phyloP scores from a whole-genome alignment of 2,888 invertebrate genomes.

The Eupelmus urozonus region DNA sequence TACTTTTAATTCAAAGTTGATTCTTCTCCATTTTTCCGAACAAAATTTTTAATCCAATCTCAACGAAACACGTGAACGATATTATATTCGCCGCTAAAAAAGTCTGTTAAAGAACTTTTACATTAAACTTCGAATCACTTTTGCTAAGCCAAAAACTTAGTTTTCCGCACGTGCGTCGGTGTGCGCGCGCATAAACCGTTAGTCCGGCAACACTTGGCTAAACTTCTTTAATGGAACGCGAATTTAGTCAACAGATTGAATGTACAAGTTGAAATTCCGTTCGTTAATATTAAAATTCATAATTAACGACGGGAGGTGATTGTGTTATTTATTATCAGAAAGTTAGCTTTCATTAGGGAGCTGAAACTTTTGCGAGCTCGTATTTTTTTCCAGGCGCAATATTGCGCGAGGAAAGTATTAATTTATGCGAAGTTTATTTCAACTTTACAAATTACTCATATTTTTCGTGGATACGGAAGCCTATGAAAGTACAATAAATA shows the following conservation, averaged over 20 bases:
- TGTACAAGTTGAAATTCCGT: conserved; percentile 13
- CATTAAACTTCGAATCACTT: conserved; percentile 23
- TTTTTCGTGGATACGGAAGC: too few species aligned
- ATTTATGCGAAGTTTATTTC: too few species aligned
- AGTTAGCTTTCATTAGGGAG: not conserved
- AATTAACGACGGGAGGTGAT: not conserved
- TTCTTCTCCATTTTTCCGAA: not conserved
- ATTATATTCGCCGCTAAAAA: not conserved
- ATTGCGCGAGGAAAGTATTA: too few species aligned
- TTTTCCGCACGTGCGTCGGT: not conserved
- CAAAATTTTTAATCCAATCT: conserved; percentile 10
- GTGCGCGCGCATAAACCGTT: not conserved
- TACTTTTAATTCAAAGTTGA: too few species aligned
- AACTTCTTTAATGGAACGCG: conserved; percentile 10
- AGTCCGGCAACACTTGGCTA: not conserved
- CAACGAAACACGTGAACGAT: not conserved
- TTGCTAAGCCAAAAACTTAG: conserved; percentile 2
- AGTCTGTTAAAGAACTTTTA: conserved; percentile 4
- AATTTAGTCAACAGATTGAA: conserved; percentile 6
- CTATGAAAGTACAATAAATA: too few species aligned
- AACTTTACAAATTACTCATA: too few species aligned
- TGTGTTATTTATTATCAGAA: not conserved
- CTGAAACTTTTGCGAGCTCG: too few species aligned
- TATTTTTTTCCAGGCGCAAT: too few species aligned
- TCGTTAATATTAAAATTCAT: not conserved